These are phyloP conservation scores for Parotocinclus haroldoi DNA, from an alignment of 2,797 vertebrate species.

Conservation along the genomic window DNA sequence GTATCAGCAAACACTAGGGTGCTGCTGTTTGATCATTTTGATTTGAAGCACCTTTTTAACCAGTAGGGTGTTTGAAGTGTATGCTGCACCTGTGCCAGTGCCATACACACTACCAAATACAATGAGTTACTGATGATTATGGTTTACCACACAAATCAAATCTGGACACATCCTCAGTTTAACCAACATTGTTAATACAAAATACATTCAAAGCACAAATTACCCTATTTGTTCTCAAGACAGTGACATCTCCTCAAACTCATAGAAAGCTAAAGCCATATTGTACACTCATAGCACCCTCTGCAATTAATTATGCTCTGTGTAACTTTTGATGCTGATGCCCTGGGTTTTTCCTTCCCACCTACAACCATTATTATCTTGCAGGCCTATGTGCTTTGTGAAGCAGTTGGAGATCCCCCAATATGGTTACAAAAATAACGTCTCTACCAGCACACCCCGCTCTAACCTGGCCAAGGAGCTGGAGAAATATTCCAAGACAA, in stretches of 20 bases:
- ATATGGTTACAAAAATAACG: constrained; percentile 95
- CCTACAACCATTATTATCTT: constrained; percentile 48
- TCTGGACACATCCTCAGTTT: too few species aligned
- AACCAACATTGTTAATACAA: too few species aligned
- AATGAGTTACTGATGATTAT: too few species aligned
- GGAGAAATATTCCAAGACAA: constrained; percentile 98
- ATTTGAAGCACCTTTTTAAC: too few species aligned
- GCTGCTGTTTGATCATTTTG: too few species aligned
- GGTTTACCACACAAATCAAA: too few species aligned
- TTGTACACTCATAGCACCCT: constrained; percentile 6
- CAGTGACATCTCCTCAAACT: not conserved
- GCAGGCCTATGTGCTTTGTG: constrained; percentile 98
- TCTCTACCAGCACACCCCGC: constrained; percentile 93
- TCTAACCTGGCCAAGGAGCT: constrained; percentile 98
- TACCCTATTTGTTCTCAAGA: not conserved
- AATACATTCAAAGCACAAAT: not conserved
- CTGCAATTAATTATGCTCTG: constrained; percentile 18
- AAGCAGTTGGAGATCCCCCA: constrained; percentile 99
- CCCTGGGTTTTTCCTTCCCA: constrained; percentile 21
- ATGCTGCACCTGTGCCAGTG: too few species aligned
- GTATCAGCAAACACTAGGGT: too few species aligned
- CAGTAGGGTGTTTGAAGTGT: too few species aligned
- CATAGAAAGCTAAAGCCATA: not conserved
- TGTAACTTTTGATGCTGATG: constrained; percentile 18
- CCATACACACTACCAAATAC: too few species aligned